Percentiles rank a stretch among this genome's conserved stretches.
Conservation (phyloP, 2,888 invertebrate genomes). For the Anorthoa munda region DNA sequence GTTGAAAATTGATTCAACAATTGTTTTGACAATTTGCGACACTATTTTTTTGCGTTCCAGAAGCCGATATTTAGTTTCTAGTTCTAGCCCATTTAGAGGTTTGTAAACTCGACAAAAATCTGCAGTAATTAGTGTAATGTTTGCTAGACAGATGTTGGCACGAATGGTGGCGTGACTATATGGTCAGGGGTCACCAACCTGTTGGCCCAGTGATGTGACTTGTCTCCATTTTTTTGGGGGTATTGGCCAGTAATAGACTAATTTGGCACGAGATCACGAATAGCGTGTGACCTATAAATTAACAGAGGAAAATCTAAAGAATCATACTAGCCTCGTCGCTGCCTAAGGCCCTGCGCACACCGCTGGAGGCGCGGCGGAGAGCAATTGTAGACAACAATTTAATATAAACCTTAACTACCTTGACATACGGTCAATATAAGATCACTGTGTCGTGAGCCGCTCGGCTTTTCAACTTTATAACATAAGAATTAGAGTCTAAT, state of each 20-base stretch:
- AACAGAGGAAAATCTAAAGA: not conserved
- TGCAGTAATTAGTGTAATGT: constrained; percentile 23
- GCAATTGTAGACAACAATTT: too few species aligned
- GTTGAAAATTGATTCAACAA: not conserved
- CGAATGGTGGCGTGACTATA: constrained; percentile 26
- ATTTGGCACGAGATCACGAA: constrained; percentile 18
- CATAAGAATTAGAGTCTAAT: too few species aligned
- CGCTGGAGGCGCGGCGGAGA: too few species aligned
- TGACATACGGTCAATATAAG: too few species aligned
- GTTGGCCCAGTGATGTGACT: constrained; percentile 16
- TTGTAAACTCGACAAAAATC: constrained; percentile 18
- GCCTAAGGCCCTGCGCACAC: too few species aligned
- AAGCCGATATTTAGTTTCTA: not conserved
- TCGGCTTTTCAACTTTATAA: too few species aligned
- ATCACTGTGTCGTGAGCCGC: too few species aligned
- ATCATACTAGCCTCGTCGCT: not conserved
- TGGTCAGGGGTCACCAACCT: constrained; percentile 47
- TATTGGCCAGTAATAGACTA: constrained; percentile 36
- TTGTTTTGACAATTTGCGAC: not conserved
- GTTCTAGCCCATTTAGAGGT: constrained; percentile 14
- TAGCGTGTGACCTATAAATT: constrained; percentile 29
- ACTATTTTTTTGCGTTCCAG: not conserved
- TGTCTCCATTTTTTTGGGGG: constrained; percentile 7
- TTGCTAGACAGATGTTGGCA: constrained; percentile 39
- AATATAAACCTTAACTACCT: too few species aligned